phyloP scores from a whole-genome alignment of 2,888 invertebrate genomes.

The Aphidoletes aphidimyza region DNA sequence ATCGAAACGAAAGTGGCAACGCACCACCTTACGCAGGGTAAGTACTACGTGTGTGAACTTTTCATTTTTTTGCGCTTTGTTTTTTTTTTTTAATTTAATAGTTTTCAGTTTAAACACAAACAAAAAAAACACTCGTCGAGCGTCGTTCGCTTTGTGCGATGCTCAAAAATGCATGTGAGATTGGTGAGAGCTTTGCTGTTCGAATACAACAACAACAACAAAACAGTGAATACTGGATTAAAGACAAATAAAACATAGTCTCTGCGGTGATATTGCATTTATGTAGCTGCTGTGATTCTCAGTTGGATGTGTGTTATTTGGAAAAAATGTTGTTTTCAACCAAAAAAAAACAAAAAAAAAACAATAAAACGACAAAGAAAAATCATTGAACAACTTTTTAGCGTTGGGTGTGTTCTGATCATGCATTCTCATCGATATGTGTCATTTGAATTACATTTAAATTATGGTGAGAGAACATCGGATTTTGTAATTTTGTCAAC shows the following conservation, averaged over 20 bases:
- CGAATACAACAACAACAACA: background rate
- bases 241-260: constrained; percentile 52
- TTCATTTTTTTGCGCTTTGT: no score
- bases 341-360: no score
- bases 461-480: background rate
- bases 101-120: background rate
- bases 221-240: constrained; percentile 52
- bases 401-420: constrained; percentile 30
- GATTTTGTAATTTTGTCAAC: background rate
- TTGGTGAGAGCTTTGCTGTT: no score
- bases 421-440: background rate
- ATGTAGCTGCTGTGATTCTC: constrained; percentile 28
- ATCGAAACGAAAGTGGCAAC: no score
- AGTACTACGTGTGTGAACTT: no score
- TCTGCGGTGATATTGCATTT: constrained; percentile 53
- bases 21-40: no score
- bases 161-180: no score
- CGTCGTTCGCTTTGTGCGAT: no score
- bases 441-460: background rate
- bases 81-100: background rate
- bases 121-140: no score
- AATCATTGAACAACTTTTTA: background rate
- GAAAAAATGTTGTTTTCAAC: background rate
- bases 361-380: no score
- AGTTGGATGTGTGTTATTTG: constrained; percentile 22